Base-by-base conservation (phyloP, 2,797 vertebrate genomes). In the Gila robusta region DNA sequence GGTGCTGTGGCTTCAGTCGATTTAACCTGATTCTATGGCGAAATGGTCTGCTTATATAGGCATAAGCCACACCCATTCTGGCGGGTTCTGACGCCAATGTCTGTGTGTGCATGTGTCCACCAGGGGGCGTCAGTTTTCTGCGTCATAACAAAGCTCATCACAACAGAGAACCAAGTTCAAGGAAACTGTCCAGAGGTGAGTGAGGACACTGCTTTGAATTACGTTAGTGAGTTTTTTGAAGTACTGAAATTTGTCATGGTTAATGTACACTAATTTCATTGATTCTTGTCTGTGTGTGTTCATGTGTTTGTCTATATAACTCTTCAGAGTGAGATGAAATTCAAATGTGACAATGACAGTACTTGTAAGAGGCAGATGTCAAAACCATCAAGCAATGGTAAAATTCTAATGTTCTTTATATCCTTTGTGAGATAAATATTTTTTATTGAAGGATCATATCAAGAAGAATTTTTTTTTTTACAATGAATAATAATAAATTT, bases 111-210 rank as follows among this genome's bases (percentile, higher is more conserved):
- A 59, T 52, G 19, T 92, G 35, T 72, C 66, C 54, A 82, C 7
- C 89, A 99, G 98, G 98, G 98, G 83, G 96, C 96, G 1, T 97
- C 97, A 0, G 97, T 98, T 85, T 98, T 99, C 90, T 98, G 98
- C 90, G 96, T 98, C 91, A 97, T 99, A 92, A 99, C 98, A 83
- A 98, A 97, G 93, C 91, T 97, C 91, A 98, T 98, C 81, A 95
- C 94, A 2, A 98, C 98, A 0, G 97, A 98, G 87, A 96, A 97
- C 62, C 98, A 99, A 91, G 92, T 93, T 28, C 97, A 98, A 93
- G 97, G 96, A 76, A 87, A 93, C 90, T 99, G 98, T 92, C 96
- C 98, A 19, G 97, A 99, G 97, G 98, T 98, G 81, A 93, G 93
- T 47, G 9, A 19, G 16, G 37, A 59, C 23, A 41, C 14, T 17